A percentile compares a stretch with the other conserved stretches of the same genome.
These are phyloP conservation scores for Halichoeres trimaculatus DNA, from an alignment of 2,113 vertebrate genomes.

Conservation along the genomic window DNA sequence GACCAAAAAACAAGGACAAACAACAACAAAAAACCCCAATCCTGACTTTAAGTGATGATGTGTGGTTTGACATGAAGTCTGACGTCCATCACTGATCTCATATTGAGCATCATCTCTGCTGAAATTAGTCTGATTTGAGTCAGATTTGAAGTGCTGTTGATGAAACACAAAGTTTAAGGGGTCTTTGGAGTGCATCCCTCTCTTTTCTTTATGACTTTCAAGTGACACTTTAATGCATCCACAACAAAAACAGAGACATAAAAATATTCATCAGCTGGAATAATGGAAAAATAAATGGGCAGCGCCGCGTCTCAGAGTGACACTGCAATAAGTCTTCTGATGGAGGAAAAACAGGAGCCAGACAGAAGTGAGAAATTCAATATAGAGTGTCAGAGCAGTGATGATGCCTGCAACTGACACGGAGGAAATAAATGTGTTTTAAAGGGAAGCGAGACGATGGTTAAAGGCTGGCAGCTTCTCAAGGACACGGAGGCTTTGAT, in stretches of 20 bases:
- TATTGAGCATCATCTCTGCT: neutral
- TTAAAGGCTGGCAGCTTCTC: conserved; percentile 3
- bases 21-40: too few relatives aligned
- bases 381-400: conserved; percentile 48
- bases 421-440: conserved; percentile 29
- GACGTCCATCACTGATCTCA: too few relatives aligned
- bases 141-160: neutral
- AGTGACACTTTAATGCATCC: neutral
- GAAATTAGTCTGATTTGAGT: neutral
- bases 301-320: conserved; percentile 4
- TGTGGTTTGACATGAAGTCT: neutral
- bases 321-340: conserved; percentile 46
- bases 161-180: neutral
- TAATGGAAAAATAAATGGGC: conserved; percentile 56
- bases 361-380: conserved; percentile 49
- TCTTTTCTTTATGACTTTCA: conserved; percentile 28
- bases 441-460: conserved; percentile 2
- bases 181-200: neutral
- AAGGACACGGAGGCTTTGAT: conserved; percentile 2
- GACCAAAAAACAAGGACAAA: too few relatives aligned
- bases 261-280: conserved; percentile 51
- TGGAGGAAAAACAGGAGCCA: conserved; percentile 20
- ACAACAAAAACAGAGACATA: conserved; percentile 31
- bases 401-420: conserved; percentile 2
- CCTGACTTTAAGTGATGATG: too few relatives aligned